Evolutionary conservation across 1,140 invertebrate species (phyloP).

Genomic region (Belonocnema kinseyi): DNA sequence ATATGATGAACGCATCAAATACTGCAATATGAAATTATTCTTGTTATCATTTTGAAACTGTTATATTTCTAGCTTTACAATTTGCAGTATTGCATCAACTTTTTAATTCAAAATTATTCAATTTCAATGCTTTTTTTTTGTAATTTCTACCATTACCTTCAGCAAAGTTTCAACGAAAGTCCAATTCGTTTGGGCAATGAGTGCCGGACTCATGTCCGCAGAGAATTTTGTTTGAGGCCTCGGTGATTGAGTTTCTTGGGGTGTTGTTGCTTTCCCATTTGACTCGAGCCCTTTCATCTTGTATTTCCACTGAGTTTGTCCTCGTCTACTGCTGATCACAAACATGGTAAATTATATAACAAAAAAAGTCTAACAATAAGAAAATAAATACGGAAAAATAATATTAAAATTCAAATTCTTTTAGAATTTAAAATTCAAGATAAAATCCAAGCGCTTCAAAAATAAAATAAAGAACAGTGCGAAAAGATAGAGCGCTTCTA

Average conservation of each 20-base stretch:
- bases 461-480: too few species aligned
- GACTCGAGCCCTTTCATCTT: slow-evolving; percentile 73
- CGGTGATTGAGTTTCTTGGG: slow-evolving; percentile 72
- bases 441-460: too few species aligned
- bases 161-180: slow-evolving; percentile 98
- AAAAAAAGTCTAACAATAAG: neutral
- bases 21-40: too few species aligned
- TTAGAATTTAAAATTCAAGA: too few species aligned
- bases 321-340: slow-evolving; percentile 66
- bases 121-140: neutral
- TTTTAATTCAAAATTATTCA: too few species aligned
- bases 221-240: slow-evolving; percentile 74
- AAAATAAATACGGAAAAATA: neutral
- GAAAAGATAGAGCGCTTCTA: too few species aligned
- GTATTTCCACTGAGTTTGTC: slow-evolving; percentile 74
- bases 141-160: slow-evolving; percentile 80
- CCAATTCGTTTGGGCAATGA: slow-evolving; percentile 98
- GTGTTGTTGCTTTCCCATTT: slow-evolving; percentile 65
- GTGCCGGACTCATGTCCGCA: slow-evolving; percentile 83
- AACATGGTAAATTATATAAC: slow-evolving; percentile 32
- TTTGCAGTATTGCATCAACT: too few species aligned
- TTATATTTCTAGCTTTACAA: too few species aligned
- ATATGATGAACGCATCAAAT: too few species aligned
- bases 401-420: neutral
- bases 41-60: too few species aligned